phyloP scores from a whole-genome alignment of 2,113 vertebrate genomes.

The Semnornis frantzii region DNA sequence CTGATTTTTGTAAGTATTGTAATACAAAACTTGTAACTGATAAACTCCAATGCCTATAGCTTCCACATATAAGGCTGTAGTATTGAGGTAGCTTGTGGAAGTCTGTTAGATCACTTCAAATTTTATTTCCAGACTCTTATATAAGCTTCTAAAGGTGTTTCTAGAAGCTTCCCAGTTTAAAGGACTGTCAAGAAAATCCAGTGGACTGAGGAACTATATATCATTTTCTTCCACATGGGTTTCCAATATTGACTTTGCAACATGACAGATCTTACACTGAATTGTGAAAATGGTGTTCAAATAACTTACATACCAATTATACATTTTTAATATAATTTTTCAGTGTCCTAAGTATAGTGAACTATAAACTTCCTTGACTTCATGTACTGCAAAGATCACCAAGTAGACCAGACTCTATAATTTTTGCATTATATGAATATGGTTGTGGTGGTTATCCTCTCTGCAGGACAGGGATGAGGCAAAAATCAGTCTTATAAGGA shows the following conservation, averaged over 20 bases:
- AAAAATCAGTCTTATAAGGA: background rate
- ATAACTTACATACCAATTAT: background rate
- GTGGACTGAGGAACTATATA: background rate
- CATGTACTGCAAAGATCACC: background rate
- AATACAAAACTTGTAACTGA: background rate
- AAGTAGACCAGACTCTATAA: background rate
- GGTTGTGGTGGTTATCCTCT: background rate
- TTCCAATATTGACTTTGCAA: background rate
- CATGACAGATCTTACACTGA: background rate
- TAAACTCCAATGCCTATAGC: background rate
- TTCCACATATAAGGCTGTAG: background rate
- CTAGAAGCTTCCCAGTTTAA: background rate
- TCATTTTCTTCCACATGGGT: background rate
- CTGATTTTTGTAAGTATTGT: background rate
- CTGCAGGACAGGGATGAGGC: background rate
- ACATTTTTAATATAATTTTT: background rate
- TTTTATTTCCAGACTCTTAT: background rate
- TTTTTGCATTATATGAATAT: background rate
- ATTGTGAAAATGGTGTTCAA: background rate
- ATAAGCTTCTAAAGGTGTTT: background rate
- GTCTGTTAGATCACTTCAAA: background rate
- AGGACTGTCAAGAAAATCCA: background rate
- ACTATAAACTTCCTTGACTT: background rate
- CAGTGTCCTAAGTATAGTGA: background rate
- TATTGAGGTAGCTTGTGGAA: background rate